Evolutionary conservation across 2,888 invertebrate species (phyloP), one percentile per base, ranked within the genome.

Genomic region (Cyrtodaria siliqua): DNA sequence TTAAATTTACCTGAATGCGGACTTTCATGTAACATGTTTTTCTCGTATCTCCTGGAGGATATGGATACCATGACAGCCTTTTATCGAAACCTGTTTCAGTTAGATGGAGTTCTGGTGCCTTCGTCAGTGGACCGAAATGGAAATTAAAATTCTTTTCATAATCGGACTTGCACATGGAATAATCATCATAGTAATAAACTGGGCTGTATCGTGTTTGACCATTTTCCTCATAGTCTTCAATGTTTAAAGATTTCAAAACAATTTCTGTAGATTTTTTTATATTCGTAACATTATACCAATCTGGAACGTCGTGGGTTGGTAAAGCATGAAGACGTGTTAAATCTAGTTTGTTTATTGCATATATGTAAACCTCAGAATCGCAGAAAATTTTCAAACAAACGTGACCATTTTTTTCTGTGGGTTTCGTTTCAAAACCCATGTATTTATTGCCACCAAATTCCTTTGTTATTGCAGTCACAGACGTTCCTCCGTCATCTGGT

Each of bases 351-450:
- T 33, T 59, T 49, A 27, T 33, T n/a, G 61, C 61, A 20, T 61
- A 49, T 1, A 61, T 49, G 47, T 47, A 49, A 24, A 61, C 61
- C 18, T 47, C 16, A 20, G 44, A 20, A 18, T 61, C 61, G 26
- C 61, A 61, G 44, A 61, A 61, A 6, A 61, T 47, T 14, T 49
- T 44, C n/a, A 61, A 47, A 29, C 61, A 61, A 18, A 49, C 49
- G 33, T 61, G 49, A n/a, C 49, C 61, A 8, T 59, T 59, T 0
- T 18, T 44, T 24, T 40, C 42, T 40, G 44, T 9, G 8, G 59
- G 44, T 12, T 61, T 29, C 6, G 3, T 49, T 18, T 61, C 33
- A 33, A 33, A 47, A 26, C 61, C 61, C 12, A 61, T 29, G 18
- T 20, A 61, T 2, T 29, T 26, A 12, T 27, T 27, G 1, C 61